Base-by-base conservation (phyloP, 1,140 invertebrate genomes). In the Tetranychus cinnabarinus region DNA sequence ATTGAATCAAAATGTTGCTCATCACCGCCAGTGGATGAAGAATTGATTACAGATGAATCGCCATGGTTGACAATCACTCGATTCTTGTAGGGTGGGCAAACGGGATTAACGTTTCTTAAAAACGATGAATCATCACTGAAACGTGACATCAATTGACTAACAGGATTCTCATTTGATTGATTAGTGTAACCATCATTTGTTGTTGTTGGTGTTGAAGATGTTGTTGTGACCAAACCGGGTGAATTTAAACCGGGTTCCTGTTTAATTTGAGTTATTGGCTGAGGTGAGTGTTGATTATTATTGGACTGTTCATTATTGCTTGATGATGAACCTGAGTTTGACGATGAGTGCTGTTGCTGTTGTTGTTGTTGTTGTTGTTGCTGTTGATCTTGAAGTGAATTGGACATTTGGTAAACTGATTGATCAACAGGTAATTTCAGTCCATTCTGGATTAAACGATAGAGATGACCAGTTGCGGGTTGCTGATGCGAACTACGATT, bases 101-200 rank as follows among this genome's bases (percentile, higher is more conserved):
- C 50, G 6, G 50, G 50, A 52, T 52, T 52, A 48, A 68, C 62
- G 54, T 66, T 67, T 34, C 67, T 66, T 12, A 70, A 55, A 55
- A 68, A 69, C 15, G 63, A 62, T 5, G 66, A 71, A 45, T 61
- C 61, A 33, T 63, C 68, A 47, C 66, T 65, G 47, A 70, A 71
- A 59, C 61, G 64, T 34, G 62, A 65, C 45, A 68, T 67, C 33
- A 69, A 61, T 37, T 70, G 65, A 42, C 61, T 63, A 6, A 70
- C 64, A 3, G 68, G 65, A 46, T 67, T 64, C 1, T 60, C 64
- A 8, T 45, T 33, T 35, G 59, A 23, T 39, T 23, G 59, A 39
- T 39, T 56, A 52, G 50, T 31, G 50, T 33, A 33, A 52, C 7
- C 39, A 42, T 42, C 39, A 42, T 42, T 42, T 42, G 39, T 42